Percentiles rank a stretch among this genome's conserved stretches.
These are phyloP conservation scores for Premnoplex brunnescens DNA, from an alignment of 2,797 vertebrate genomes.

Conservation along the genomic window DNA sequence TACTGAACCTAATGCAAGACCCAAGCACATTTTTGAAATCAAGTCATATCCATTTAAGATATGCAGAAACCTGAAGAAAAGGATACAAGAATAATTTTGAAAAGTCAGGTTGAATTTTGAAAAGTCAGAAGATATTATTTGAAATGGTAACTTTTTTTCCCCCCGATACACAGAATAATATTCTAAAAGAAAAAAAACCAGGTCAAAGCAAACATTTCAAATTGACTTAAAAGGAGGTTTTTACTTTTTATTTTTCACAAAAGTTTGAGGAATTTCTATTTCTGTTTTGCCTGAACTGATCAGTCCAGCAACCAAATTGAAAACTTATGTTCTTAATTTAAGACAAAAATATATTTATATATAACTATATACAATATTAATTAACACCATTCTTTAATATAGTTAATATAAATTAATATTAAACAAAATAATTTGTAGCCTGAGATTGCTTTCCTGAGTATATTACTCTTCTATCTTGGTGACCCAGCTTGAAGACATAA, in stretches of 20 bases:
- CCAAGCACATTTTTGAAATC: not conserved
- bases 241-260: fast-evolving
- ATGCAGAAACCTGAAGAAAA: not conserved
- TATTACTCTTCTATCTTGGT: not conserved
- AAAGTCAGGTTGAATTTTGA: not conserved
- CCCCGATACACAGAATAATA: not conserved
- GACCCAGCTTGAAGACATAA: not conserved
- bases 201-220: not conserved
- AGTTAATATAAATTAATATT: too few species aligned
- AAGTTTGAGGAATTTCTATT: not conserved
- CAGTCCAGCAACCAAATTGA: not conserved
- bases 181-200: not conserved
- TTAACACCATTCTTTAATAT: too few species aligned
- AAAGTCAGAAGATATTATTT: not conserved
- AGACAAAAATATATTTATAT: too few species aligned
- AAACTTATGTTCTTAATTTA: not conserved
- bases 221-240: not conserved
- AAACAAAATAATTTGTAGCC: not conserved
- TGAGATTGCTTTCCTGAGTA: not conserved
- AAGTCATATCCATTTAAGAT: not conserved
- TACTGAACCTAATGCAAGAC: not conserved
- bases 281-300: not conserved
- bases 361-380: too few species aligned
- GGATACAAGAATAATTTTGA: not conserved
- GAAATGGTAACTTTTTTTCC: not conserved